Conservation (phyloP, 2,113 vertebrate genomes). For the Andinoacara biseriatus region DNA sequence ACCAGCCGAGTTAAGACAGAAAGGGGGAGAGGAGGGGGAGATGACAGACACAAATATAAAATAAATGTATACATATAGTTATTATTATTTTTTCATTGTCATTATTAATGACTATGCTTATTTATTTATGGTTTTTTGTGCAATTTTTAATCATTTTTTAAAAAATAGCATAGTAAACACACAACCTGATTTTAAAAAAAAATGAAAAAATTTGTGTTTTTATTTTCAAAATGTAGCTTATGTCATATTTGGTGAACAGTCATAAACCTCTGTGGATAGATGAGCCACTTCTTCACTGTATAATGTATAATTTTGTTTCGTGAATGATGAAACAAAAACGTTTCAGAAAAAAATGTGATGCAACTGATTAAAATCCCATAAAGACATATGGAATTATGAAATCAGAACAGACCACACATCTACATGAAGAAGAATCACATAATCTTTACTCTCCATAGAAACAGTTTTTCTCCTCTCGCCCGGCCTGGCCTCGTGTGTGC, state of each 20-base stretch:
- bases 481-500: conserved; percentile 10
- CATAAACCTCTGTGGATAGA: rapidly evolving
- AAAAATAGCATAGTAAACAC: too few species aligned
- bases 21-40: background rate
- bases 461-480: conserved; percentile 35
- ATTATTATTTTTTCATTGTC: background rate
- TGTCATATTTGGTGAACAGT: background rate
- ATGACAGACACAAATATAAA: background rate
- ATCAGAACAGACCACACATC: background rate
- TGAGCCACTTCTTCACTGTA: background rate
- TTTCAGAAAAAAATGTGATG: background rate
- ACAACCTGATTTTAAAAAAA: too few species aligned
- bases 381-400: background rate
- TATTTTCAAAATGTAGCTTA: background rate
- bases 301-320: rapidly evolving
- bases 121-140: background rate
- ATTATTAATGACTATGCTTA: background rate
- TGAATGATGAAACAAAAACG: background rate
- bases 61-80: background rate
- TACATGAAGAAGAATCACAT: background rate
- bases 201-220: too few species aligned
- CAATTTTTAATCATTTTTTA: background rate
- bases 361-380: background rate
- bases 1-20: conserved; percentile 41
- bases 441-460: conserved; percentile 22